Evolutionary conservation across 2,797 vertebrate species (phyloP).

Genomic region (Gymnodraco acuticeps): DNA sequence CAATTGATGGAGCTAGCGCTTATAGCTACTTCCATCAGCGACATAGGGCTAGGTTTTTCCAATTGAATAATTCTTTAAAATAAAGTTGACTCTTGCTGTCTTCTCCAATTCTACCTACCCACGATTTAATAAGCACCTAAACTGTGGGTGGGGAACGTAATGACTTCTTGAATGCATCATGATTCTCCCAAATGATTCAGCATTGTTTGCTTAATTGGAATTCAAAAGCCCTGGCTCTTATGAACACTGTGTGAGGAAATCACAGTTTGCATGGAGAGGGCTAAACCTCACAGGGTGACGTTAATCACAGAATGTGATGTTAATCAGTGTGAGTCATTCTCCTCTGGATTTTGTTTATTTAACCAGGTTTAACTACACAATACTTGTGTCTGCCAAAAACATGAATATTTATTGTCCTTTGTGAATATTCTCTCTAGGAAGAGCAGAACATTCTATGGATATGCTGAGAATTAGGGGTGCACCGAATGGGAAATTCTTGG

Average conservation of each 20-base stretch:
- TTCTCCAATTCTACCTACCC: no score
- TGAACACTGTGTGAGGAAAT: conserved; percentile 39
- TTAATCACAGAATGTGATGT: conserved; percentile 16
- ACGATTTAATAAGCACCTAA: not conserved
- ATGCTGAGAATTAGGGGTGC: not conserved
- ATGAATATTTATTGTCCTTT: not conserved
- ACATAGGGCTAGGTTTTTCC: no score
- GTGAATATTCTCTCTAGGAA: conserved; percentile 2
- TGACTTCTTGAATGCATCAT: conserved; percentile 38
- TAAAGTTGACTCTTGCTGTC: no score
- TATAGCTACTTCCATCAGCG: no score
- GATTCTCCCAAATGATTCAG: conserved; percentile 31
- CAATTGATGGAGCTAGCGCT: no score
- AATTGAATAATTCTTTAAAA: no score
- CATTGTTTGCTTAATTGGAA: conserved; percentile 44
- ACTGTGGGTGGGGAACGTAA: conserved; percentile 32
- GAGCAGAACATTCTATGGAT: not conserved
- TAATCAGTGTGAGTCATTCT: conserved; percentile 28
- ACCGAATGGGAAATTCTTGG: no score
- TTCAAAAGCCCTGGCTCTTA: conserved; percentile 39
- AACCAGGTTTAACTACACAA: conserved; percentile 36
- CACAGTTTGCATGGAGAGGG: conserved; percentile 32
- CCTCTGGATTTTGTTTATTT: conserved; percentile 31
- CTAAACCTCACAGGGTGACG: conserved; percentile 44
- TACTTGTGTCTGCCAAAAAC: conserved; percentile 23